These are phyloP conservation scores for Anas acuta DNA, from an alignment of 2,797 vertebrate genomes.

Conservation along the genomic window DNA sequence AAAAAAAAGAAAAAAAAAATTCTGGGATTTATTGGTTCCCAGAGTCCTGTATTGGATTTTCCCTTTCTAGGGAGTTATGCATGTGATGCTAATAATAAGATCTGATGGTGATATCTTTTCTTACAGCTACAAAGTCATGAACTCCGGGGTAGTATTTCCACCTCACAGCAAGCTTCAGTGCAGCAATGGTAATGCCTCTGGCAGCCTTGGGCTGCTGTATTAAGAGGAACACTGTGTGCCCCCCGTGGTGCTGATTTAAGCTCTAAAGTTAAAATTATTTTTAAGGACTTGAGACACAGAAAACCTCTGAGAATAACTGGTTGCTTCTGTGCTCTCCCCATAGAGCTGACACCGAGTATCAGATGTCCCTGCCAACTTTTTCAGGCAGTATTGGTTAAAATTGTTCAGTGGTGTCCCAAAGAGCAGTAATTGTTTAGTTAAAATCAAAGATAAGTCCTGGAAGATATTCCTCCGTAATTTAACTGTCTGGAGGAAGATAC, in stretches of 20 bases:
- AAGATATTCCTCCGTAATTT: background rate
- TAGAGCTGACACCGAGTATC: background rate
- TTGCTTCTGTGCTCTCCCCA: background rate
- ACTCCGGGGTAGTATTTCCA: slow-evolving; percentile 48
- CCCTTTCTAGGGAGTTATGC: background rate
- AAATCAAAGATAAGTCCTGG: background rate
- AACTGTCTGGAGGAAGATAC: background rate
- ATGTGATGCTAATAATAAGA: background rate
- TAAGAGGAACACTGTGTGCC: slow-evolving; percentile 12
- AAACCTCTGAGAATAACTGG: slow-evolving; percentile 13
- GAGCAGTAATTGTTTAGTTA: background rate
- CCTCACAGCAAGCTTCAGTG: slow-evolving; percentile 49
- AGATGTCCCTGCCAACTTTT: background rate
- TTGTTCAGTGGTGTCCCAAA: background rate
- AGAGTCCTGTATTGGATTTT: background rate
- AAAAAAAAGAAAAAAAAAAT: background rate
- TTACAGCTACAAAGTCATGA: slow-evolving; percentile 17
- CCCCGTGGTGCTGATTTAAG: background rate
- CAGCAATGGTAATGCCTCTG: slow-evolving; percentile 9
- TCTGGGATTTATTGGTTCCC: background rate
- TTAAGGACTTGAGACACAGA: background rate
- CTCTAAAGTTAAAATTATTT: slow-evolving; percentile 20
- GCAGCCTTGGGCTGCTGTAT: slow-evolving; percentile 33
- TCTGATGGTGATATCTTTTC: slow-evolving; percentile 20
- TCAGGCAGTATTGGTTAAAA: background rate